Percentiles rank a stretch among this genome's conserved stretches.
phyloP scores from a whole-genome alignment of 2,888 invertebrate genomes.

The Drosophila quinaria region DNA sequence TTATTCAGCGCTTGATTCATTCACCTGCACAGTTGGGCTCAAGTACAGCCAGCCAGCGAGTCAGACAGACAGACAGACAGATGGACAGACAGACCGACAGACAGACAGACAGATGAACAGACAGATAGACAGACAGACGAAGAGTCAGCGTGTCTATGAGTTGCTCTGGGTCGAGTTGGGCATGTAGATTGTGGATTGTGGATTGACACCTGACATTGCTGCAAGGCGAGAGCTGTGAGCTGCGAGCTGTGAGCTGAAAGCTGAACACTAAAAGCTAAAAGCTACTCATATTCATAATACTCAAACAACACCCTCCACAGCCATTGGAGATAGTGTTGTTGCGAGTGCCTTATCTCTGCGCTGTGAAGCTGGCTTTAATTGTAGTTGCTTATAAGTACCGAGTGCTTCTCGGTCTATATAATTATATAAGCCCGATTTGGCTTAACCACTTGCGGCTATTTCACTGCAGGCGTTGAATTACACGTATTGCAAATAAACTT shows the following conservation, averaged over 20 bases:
- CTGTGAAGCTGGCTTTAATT: slow-evolving; percentile 9
- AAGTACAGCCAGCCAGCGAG: slow-evolving; percentile 50
- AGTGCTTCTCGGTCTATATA: slow-evolving; percentile 53
- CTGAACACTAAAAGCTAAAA: slow-evolving; percentile 16
- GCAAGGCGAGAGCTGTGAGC: slow-evolving; percentile 36
- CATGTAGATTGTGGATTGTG: slow-evolving; percentile 27
- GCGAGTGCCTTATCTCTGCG: slow-evolving; percentile 45
- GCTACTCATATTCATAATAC: slow-evolving; percentile 9
- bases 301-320: background rate
- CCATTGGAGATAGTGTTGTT: slow-evolving; percentile 31
- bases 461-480: slow-evolving; percentile 65
- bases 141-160: slow-evolving; percentile 19
- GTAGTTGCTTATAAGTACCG: slow-evolving; percentile 26
- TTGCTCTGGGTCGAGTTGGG: slow-evolving; percentile 27
- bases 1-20: slow-evolving; percentile 75
- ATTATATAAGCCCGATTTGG: slow-evolving; percentile 77
- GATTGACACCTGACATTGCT: slow-evolving; percentile 72
- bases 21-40: slow-evolving; percentile 62
- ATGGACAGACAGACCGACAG: background rate
- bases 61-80: slow-evolving; percentile 6
- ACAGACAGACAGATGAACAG: background rate
- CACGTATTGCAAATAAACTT: slow-evolving; percentile 34
- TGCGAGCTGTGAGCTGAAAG: slow-evolving; percentile 16
- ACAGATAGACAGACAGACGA: background rate
- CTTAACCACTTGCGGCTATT: slow-evolving; percentile 51